Evolutionary conservation across 1,140 invertebrate genomes (phyloP), one percentile per base, ranked within the genome.

Genomic region (Drosophila murphyi): DNA sequence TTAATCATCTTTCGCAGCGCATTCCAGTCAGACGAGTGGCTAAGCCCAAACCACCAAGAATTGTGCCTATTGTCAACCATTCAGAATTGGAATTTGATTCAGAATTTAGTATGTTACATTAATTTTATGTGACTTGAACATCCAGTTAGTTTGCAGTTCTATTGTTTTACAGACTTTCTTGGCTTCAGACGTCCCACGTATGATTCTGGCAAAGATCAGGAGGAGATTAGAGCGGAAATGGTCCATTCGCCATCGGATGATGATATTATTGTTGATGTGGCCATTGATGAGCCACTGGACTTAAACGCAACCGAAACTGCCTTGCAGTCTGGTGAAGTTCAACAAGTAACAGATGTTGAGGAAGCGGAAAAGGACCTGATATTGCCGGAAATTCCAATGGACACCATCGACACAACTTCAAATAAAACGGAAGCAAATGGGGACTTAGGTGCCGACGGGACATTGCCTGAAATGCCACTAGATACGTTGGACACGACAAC

Each of bases 131-230:
- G 0, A 0, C 20, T 10, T 0, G 39, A 5, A 7, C 1, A 7
- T n/a, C 1, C 43, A 6, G 0, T 28, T 60, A 12, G 63, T n/a
- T 3, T 28, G 20, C 0, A 2, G 5, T 50, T 12, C 1, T 2
- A 10, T 32, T 50, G 0, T 28, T 54, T 32, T 12, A 2, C 31
- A 88, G 85, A 89, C 35, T 89, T 88, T 29, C 37, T 59, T 6
- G 83, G 83, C 2, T 88, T 80, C 20, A 69, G 82, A 12, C 61
- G 82, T 5, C 45, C 55, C 1, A 88, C 85, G 3, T 39, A 56
- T 34, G 83, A 88, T 32, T 88, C 83, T 5, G 83, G 83, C 0
- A 77, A 70, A n/a, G 83, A 88, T 2, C 7, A 72, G 5, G 80
- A 87, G 6, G 71, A 82, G 4, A 7, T 50, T 5, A 43, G 41